Evolutionary conservation across 2,113 vertebrate genomes (phyloP), one percentile per base, ranked within the genome.

Genomic region (Turnix velox): DNA sequence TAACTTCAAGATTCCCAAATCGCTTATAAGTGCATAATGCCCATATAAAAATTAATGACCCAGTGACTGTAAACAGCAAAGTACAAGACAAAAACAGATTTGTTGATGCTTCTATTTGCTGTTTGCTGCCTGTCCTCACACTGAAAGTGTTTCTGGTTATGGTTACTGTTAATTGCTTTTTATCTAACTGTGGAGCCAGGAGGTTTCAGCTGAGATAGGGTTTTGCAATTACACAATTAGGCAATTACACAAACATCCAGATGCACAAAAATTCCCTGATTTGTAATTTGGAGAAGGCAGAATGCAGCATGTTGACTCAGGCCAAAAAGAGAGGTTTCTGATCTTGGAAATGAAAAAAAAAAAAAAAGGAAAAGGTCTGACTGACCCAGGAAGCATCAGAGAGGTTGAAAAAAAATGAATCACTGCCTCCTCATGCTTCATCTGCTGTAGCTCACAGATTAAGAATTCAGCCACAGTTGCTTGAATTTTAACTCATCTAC

Each of bases 141-240:
- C 84, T 87, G 39, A 48, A 90, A 93, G 84, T 54, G 80, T 67
- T 95, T 93, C 94, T 93, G 88, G 77, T 95, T 95, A 94, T 91
- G 49, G 87, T 83, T 94, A 58, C 78, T 94, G 92, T 94, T 95
- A 96, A 96, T 95, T 94, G 93, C 84, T 76, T 92, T 94, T 94
- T 89, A 49, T 91, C 91, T 90, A 86, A 52, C 33, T 72, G 65
- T n/a, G 71, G 52, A 89, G 88, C 76, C 81, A 81, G 85, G 86
- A 88, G 84, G 73, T 74, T 93, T 90, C 86, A 75, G 45, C 84
- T 79, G 88, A 94, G 80, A 84, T 6, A 40, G 52, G 45, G 49
- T 81, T 93, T 84, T 80, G 54, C 24, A 43, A 76, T 43, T n/a
- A n/a, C n/a, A n/a, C n/a, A n/a, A 37, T 76, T 93, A 91, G 92